Evolutionary conservation across 2,113 vertebrate species (phyloP).

Genomic region (Trinectes maculatus): DNA sequence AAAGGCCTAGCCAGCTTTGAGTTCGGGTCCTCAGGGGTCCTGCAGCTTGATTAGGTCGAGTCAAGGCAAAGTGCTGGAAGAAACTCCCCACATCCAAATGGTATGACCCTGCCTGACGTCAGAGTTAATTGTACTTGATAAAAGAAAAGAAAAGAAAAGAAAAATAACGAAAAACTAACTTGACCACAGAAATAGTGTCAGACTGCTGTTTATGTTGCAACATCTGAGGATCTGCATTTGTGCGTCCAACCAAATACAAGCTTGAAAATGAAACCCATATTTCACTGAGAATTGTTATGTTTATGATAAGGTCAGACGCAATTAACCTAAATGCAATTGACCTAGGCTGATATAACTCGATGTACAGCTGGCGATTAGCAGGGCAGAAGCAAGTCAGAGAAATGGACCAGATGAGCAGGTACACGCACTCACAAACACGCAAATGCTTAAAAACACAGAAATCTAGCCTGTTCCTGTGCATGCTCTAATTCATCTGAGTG

Average conservation of each 20-base stretch:
- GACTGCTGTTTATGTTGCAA: neutral
- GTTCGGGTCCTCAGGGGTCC: conserved; percentile 7
- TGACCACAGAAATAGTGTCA: neutral
- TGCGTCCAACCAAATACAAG: neutral
- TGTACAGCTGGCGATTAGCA: conserved; percentile 62
- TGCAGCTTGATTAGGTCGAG: conserved; percentile 3
- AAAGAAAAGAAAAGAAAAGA: neutral
- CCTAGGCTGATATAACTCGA: conserved; percentile 44
- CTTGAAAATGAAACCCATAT: neutral
- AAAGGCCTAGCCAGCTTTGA: conserved; percentile 10
- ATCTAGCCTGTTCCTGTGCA: conserved; percentile 24
- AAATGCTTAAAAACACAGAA: neutral
- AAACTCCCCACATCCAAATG: conserved; percentile 27
- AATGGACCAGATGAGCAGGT: conserved; percentile 59
- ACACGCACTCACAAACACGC: conserved; percentile 16
- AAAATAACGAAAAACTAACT: neutral
- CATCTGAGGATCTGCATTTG: neutral
- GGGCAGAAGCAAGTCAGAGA: conserved; percentile 53
- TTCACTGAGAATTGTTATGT: neutral
- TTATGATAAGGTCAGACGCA: neutral
- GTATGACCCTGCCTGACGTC: conserved; percentile 23
- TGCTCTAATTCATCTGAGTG: conserved; percentile 63
- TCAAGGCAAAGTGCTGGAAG: conserved; percentile 8
- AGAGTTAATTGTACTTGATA: conserved; percentile 8
- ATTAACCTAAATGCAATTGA: conserved; percentile 15